Conservation (phyloP, 2,797 vertebrate species). For the Lycodopsis pacificus region DNA sequence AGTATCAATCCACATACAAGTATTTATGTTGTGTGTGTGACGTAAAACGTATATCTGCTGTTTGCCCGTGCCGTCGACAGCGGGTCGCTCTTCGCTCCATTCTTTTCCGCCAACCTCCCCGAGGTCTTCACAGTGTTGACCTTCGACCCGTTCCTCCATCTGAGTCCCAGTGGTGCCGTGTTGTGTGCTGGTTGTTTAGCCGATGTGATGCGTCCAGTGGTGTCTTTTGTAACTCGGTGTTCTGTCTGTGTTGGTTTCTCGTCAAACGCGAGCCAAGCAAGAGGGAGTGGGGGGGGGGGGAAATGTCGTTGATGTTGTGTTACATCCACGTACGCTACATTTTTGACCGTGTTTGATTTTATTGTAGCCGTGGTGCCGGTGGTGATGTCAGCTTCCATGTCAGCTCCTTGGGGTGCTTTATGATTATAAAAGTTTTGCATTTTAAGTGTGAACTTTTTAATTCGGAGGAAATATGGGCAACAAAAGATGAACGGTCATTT, state of each 20-base stretch:
- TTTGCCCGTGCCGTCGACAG: conserved; percentile 47
- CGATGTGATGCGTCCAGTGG: conserved; percentile 70
- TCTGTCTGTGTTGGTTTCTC: conserved; percentile 42
- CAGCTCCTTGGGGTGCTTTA: conserved; percentile 4
- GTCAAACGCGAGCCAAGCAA: neutral
- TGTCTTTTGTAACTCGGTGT: conserved; percentile 52
- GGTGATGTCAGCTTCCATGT: conserved; percentile 28
- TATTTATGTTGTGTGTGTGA: conserved; percentile 62
- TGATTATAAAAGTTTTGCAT: neutral
- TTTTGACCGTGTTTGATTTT: conserved; percentile 43
- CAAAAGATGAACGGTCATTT: neutral
- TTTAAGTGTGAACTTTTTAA: neutral
- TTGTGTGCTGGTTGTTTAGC: conserved; percentile 80
- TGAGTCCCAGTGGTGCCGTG: conserved; percentile 71
- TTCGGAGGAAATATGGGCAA: neutral
- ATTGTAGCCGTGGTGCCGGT: conserved; percentile 41
- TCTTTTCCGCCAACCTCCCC: conserved; percentile 14
- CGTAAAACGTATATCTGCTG: conserved; percentile 49
- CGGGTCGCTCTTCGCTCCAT: conserved; percentile 12
- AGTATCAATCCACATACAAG: conserved; percentile 46
- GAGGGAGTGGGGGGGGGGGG: neutral
- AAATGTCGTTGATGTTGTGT: conserved; percentile 53
- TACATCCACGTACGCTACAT: conserved; percentile 43
- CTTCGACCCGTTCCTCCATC: conserved; percentile 46
- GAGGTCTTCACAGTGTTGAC: conserved; percentile 51